Evolutionary conservation across 2,113 vertebrate genomes (phyloP), one percentile per base, ranked within the genome.

Genomic region (Psephotus haematonotus): DNA sequence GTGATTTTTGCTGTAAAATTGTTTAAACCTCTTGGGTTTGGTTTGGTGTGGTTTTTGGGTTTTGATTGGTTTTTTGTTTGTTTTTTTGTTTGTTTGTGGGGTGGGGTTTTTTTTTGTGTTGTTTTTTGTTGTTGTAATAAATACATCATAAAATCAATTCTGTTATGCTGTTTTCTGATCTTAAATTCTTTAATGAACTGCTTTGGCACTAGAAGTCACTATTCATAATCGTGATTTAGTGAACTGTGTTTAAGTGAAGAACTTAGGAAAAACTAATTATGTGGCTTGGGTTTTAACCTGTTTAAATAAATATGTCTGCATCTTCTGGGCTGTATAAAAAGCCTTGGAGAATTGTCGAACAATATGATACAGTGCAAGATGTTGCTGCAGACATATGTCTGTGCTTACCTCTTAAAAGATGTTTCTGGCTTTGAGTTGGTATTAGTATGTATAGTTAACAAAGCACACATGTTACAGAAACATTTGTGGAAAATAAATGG

Each of bases 151-250:
- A 84, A 69, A 74, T 67, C 12, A 46, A 43, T 92, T 95, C 41
- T 70, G 9, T 68, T 82, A 27, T 33, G 80, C 59, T 62, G 1
- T 53, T 91, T 63, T 46, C 41, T 41, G 29, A 50, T 86, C 57
- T 88, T 84, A 92, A 86, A 62, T 95, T 86, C 31, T 86, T 77
- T 53, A 62, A 67, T 86, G 28, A 95, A 74, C 52, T 83, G 28
- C 65, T 47, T 86, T 88, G 53, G 37, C 63, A 74, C 15, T 88
- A n/a, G n/a, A 90, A 83, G 41, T 81, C 53, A 13, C 18, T 86
- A 28, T 57, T 90, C 65, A 13, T 82, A 41, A 12, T 85, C 62
- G 15, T 74, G 69, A 70, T 91, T 89, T 86, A 92, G 50, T 86
- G 83, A 74, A 20, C 27, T 49, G 22, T 69, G 25, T 53, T 95